Conservation (phyloP, 2,113 vertebrate genomes). For the Arothron firmamentum region DNA sequence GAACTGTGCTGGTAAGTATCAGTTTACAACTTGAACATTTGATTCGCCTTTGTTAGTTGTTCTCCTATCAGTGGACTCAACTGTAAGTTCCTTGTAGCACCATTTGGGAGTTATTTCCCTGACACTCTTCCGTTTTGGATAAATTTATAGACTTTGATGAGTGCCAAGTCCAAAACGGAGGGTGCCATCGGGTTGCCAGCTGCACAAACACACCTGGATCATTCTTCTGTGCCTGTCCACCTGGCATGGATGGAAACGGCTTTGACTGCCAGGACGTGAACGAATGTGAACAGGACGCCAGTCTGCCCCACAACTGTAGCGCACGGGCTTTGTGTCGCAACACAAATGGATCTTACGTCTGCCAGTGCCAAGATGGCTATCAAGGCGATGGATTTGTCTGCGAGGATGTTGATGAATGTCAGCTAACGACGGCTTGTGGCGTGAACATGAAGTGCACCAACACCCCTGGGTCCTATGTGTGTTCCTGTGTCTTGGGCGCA, state of each 20-base stretch:
- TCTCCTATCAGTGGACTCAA: constrained; percentile 31
- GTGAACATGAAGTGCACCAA: constrained; percentile 74
- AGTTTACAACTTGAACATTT: neutral
- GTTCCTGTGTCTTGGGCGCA: constrained; percentile 64
- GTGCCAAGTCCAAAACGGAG: constrained; percentile 79
- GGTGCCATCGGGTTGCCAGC: constrained; percentile 74
- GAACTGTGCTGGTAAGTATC: constrained; percentile 75
- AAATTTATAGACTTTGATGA: constrained; percentile 86
- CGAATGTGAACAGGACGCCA: constrained; percentile 70
- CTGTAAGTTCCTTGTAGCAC: constrained; percentile 55
- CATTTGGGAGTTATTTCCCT: constrained; percentile 64
- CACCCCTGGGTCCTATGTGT: constrained; percentile 71
- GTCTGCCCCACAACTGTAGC: constrained; percentile 68
- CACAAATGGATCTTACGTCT: constrained; percentile 71
- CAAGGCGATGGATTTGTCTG: constrained; percentile 72
- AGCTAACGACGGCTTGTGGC: constrained; percentile 50
- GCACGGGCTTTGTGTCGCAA: constrained; percentile 69
- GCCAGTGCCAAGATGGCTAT: constrained; percentile 72
- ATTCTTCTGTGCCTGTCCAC: constrained; percentile 73
- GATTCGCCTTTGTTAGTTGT: neutral
- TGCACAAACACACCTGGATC: constrained; percentile 75
- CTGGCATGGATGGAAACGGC: constrained; percentile 71
- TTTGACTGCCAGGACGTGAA: constrained; percentile 77
- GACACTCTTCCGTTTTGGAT: constrained; percentile 82
- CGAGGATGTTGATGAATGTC: constrained; percentile 76